phyloP scores from a whole-genome alignment of 2,888 invertebrate species.

The Orthosia cruda region DNA sequence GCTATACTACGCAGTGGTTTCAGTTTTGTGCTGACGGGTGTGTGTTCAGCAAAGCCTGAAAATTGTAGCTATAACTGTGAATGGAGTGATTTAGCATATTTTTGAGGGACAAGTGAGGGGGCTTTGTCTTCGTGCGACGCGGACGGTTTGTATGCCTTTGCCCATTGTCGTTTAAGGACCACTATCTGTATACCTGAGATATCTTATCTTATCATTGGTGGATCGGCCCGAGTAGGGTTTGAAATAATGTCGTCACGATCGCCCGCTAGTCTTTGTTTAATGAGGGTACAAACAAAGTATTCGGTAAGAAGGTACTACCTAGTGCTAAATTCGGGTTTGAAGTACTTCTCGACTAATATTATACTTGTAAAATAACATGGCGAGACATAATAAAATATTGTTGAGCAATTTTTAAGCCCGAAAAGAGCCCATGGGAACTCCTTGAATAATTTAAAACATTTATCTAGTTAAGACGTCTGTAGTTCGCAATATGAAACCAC shows the following conservation, averaged over 20 bases:
- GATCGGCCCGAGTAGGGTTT: not conserved
- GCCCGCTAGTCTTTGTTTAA: too few species aligned
- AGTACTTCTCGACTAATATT: too few species aligned
- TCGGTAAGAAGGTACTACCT: too few species aligned
- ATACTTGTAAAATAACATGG: too few species aligned
- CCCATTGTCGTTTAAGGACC: not conserved
- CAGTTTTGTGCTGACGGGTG: not conserved
- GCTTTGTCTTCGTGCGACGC: conserved; percentile 4
- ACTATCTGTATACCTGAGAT: not conserved
- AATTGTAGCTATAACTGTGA: conserved; percentile 18
- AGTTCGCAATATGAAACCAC: too few species aligned
- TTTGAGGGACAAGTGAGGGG: conserved; percentile 3
- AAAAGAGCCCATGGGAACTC: too few species aligned
- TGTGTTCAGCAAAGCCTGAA: conserved; percentile 4
- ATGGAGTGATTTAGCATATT: conserved; percentile 26
- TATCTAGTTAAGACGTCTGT: too few species aligned
- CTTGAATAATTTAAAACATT: too few species aligned
- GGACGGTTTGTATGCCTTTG: not conserved
- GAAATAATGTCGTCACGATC: not conserved
- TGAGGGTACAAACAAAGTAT: not conserved
- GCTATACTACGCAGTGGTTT: conserved; percentile 22
- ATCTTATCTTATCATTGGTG: not conserved
- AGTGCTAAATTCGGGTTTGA: too few species aligned
- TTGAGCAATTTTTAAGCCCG: too few species aligned
- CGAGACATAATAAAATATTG: too few species aligned